A percentile compares a stretch with the other conserved stretches of the same genome.
Conservation (phyloP, 1,140 invertebrate species). For the Sminthurides bifidus region DNA sequence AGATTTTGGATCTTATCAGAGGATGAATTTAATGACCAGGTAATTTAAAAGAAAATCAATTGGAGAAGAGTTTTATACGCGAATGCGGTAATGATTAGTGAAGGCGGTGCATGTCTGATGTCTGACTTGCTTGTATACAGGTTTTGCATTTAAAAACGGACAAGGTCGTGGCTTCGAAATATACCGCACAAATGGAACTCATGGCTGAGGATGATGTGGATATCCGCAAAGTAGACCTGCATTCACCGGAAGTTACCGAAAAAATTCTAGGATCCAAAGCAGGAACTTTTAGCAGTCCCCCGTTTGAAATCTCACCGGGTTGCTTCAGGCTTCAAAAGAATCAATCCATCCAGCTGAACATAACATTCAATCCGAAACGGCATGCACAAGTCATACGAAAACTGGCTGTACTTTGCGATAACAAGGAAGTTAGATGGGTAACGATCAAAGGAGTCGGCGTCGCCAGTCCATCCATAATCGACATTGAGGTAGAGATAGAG, state of each 20-base stretch:
- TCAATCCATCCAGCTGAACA: constrained; percentile 16
- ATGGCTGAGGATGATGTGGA: neutral
- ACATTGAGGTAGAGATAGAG: constrained; percentile 10
- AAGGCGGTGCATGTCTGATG: neutral
- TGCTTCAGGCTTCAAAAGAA: constrained; percentile 20
- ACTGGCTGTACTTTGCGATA: constrained; percentile 24
- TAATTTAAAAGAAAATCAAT: neutral
- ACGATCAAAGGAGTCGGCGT: constrained; percentile 19
- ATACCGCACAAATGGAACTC: neutral
- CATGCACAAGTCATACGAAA: constrained; percentile 16
- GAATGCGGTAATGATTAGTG: neutral
- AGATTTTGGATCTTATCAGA: constrained; percentile 28
- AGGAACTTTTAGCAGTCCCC: neutral
- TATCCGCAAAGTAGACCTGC: neutral
- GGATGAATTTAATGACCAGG: constrained; percentile 22
- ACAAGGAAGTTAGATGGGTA: constrained; percentile 27
- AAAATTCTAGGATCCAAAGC: neutral
- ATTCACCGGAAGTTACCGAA: neutral
- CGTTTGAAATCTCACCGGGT: constrained; percentile 11
- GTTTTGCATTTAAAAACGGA: neutral
- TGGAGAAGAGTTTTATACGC: neutral
- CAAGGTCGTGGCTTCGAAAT: neutral
- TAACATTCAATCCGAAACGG: constrained; percentile 9
- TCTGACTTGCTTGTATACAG: neutral
- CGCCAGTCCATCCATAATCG: neutral